Conservation (phyloP, 2,113 vertebrate species). For the Tichodroma muraria region DNA sequence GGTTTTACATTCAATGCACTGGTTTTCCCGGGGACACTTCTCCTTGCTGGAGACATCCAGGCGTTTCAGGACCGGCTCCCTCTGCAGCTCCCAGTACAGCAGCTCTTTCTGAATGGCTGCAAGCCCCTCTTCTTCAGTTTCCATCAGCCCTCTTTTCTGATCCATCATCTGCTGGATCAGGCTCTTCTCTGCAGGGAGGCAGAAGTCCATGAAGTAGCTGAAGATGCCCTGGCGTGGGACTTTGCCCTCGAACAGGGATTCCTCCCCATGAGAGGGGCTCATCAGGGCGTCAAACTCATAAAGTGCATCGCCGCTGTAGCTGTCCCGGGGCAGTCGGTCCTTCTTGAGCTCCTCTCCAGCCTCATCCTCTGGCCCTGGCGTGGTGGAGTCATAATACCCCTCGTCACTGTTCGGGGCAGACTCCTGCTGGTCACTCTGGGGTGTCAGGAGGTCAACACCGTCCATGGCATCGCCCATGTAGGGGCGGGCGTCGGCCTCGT, state of each 20-base stretch:
- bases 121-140: conserved; percentile 78
- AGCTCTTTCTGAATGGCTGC: conserved; percentile 81
- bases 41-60: conserved; percentile 30
- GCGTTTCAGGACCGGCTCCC: conserved; percentile 61
- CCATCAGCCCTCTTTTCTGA: conserved; percentile 72
- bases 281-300: conserved; percentile 91
- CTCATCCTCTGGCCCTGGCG: conserved; percentile 89
- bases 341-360: conserved; percentile 74
- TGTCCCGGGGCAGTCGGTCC: conserved; percentile 88
- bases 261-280: conserved; percentile 79
- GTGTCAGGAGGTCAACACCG: conserved; percentile 74
- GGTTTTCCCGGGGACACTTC: conserved; percentile 53
- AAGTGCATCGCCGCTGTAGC: conserved; percentile 94
- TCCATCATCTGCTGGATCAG: conserved; percentile 64
- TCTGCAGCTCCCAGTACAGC: conserved; percentile 76
- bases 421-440: conserved; percentile 93
- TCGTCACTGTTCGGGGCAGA: conserved; percentile 95
- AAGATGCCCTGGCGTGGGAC: conserved; percentile 64
- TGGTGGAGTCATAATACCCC: conserved; percentile 94
- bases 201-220: conserved; percentile 74
- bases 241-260: conserved; percentile 74
- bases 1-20: conserved; percentile 57
- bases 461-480: conserved; percentile 62
- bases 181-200: conserved; percentile 56
- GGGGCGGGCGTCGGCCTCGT: conserved; percentile 53